phyloP scores from a whole-genome alignment of 1,140 invertebrate species.

The Papilio machaon region DNA sequence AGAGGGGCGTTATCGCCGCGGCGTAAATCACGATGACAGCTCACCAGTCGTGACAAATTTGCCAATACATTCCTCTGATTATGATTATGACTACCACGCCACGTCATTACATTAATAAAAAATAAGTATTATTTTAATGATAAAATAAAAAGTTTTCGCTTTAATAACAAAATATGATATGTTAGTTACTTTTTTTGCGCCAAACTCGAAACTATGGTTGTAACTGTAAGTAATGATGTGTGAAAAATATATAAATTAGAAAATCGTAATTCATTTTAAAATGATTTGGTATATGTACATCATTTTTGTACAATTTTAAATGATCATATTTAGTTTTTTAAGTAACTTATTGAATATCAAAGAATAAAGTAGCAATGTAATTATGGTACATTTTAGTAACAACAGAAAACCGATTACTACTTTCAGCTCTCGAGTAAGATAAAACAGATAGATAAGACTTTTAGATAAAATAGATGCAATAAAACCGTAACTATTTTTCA shows the following conservation, averaged over 20 bases:
- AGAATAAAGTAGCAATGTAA: too few relatives aligned
- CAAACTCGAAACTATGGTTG: too few relatives aligned
- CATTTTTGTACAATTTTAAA: too few relatives aligned
- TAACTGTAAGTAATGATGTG: too few relatives aligned
- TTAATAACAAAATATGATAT: not conserved
- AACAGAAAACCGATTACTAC: too few relatives aligned
- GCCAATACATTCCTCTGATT: conserved; percentile 72
- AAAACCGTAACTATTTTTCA: conserved; percentile 31
- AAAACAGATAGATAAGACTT: not conserved
- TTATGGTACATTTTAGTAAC: too few relatives aligned
- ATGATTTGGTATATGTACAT: too few relatives aligned
- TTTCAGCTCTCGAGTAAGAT: not conserved
- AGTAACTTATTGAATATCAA: too few relatives aligned
- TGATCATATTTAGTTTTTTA: too few relatives aligned
- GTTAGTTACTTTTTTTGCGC: not conserved
- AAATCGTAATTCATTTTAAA: too few relatives aligned
- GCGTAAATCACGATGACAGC: conserved; percentile 73
- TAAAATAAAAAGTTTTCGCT: not conserved
- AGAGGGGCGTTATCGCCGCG: conserved; percentile 58
- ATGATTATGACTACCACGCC: conserved; percentile 42
- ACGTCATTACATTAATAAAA: conserved; percentile 22
- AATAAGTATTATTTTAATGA: not conserved
- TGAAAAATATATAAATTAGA: too few relatives aligned
- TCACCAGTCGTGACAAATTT: conserved; percentile 76
- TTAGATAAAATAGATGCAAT: not conserved